Evolutionary conservation across 2,113 vertebrate species (phyloP), one percentile per base, ranked within the genome.

Genomic region (Saguinus imperator): DNA sequence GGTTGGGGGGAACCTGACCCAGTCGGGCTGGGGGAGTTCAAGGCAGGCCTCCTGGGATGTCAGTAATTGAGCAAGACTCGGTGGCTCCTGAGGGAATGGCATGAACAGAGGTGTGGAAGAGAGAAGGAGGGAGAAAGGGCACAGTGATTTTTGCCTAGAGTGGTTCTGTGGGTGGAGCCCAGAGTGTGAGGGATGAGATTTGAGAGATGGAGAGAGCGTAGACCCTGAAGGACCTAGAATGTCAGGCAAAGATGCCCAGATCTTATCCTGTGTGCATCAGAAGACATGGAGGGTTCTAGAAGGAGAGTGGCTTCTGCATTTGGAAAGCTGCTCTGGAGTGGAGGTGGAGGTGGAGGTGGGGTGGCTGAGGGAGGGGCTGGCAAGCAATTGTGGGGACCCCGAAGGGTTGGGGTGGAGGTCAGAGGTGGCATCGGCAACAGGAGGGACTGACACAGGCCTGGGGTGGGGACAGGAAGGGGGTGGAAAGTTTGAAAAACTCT

Each of bases 11-110:
- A 18, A n/a, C 40, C 20, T 1, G 27, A 5, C 7, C 12, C 87
- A 3, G 21, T 21, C 9, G 1, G 13, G 58, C 21, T 0, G 2
- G 58, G 27, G 29, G 40, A 2, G 48, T 25, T 40, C 57, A 20
- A 70, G 89, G 21, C 40, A 11, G 79, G 35, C n/a, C 57, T 80
- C 27, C 88, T 8, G 73, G 84, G 11, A 0, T 0, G 3, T 20
- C 17, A 18, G 25, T 0, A 4, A 14, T 16, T 18, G 8, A 6
- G 16, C 64, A 83, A 58, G 45, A 23, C 16, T 57, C 29, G 14
- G 16, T 1, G 3, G 77, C 40, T 58, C 21, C n/a, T 0, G 37
- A 10, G 83, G 77, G 55, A 75, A 52, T 12, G 40, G 58, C 21
- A 11, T 1, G 58, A 77, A 20, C 5, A 79, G 75, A 45, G 66